These are phyloP conservation scores for Eupithecia subumbrata DNA, from an alignment of 2,888 invertebrate species.

Conservation along the genomic window DNA sequence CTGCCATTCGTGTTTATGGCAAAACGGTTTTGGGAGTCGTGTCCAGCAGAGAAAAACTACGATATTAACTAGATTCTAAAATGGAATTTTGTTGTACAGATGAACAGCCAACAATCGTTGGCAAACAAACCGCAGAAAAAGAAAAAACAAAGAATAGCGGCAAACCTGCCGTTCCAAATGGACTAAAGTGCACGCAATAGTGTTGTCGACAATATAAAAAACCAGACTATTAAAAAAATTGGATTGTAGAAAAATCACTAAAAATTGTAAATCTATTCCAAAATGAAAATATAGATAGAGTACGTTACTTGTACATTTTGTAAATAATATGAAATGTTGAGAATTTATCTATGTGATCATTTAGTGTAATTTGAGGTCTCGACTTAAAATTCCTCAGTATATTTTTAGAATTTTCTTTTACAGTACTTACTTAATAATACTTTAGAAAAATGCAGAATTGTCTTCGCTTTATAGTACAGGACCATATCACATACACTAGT, in stretches of 20 bases:
- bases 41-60: no score
- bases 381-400: conserved; percentile 43
- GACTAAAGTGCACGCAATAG: conserved; percentile 53
- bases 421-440: conserved; percentile 9
- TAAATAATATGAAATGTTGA: conserved; percentile 62
- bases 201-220: conserved; percentile 29
- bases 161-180: conserved; percentile 75
- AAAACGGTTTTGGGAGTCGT: no score
- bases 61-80: background rate
- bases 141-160: conserved; percentile 76
- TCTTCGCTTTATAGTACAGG: conserved; percentile 16
- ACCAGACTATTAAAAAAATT: background rate
- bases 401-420: conserved; percentile 43
- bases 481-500: conserved; percentile 22
- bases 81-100: conserved; percentile 43
- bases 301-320: conserved; percentile 60
- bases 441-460: conserved; percentile 3
- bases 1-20: no score
- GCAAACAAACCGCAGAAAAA: conserved; percentile 65
- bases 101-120: conserved; percentile 50
- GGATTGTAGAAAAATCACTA: conserved; percentile 16
- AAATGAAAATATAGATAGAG: conserved; percentile 39
- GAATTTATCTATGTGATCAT: conserved; percentile 56
- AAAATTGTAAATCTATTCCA: conserved; percentile 32
- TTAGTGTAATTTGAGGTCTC: conserved; percentile 40